These are phyloP conservation scores for Anser cygnoides DNA, from an alignment of 2,113 vertebrate genomes.

Conservation along the genomic window DNA sequence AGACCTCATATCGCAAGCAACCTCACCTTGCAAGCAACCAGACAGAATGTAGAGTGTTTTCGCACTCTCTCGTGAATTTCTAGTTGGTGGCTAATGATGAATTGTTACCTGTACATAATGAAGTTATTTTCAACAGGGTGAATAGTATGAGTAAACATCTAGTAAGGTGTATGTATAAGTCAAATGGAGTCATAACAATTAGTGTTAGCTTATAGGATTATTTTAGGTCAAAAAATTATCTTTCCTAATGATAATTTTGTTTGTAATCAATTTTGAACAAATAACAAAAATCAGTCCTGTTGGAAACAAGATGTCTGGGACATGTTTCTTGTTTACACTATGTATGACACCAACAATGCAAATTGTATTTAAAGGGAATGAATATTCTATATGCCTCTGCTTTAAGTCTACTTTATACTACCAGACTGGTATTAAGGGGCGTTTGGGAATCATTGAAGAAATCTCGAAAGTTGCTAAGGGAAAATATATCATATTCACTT, in stretches of 20 bases:
- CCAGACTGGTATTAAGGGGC: not conserved
- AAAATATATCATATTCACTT: not conserved
- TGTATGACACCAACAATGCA: not conserved
- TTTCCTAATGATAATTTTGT: not conserved
- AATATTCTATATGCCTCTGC: not conserved
- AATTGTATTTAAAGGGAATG: not conserved
- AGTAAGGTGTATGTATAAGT: slow-evolving; percentile 17
- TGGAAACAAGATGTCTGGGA: not conserved
- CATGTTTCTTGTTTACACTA: not conserved
- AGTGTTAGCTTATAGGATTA: not conserved
- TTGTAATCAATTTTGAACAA: slow-evolving; percentile 52
- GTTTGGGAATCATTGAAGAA: not conserved
- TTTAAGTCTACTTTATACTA: not conserved
- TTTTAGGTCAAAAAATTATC: not conserved
- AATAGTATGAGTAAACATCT: slow-evolving; percentile 15
- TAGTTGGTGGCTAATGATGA: slow-evolving; percentile 49
- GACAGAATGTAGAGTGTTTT: not conserved
- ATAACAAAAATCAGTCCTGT: not conserved
- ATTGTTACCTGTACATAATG: not conserved
- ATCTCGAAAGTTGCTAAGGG: not conserved
- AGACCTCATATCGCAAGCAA: not conserved
- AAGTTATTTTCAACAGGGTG: slow-evolving; percentile 33
- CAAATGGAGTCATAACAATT: slow-evolving; percentile 22
- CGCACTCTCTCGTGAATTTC: slow-evolving; percentile 33
- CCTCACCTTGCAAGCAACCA: not conserved